Conservation (phyloP, 2,797 vertebrate genomes). For the Leptatherina wallacei region DNA sequence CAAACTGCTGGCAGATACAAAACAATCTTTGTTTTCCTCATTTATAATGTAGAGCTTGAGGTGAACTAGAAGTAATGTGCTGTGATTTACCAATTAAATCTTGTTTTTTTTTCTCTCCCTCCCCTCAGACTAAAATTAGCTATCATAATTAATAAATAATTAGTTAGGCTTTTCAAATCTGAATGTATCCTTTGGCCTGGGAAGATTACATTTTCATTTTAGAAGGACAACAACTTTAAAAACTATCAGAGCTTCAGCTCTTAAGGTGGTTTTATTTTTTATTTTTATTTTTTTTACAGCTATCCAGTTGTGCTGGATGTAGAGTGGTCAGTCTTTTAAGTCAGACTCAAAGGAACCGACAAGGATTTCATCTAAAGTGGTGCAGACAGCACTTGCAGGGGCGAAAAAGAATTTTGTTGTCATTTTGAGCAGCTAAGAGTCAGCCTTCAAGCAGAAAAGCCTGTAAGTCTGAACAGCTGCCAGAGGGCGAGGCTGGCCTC, state of each 20-base stretch:
- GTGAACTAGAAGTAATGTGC: constrained; percentile 37
- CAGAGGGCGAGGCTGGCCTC: constrained; percentile 49
- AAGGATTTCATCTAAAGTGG: constrained; percentile 53
- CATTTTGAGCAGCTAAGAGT: constrained; percentile 51
- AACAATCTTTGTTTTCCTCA: constrained; percentile 19
- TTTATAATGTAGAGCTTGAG: constrained; percentile 35
- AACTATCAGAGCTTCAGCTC: constrained; percentile 16
- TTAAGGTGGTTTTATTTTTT: too few species aligned
- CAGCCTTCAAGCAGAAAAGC: constrained; percentile 44
- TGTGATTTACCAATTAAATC: constrained; percentile 38
- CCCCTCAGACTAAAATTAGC: constrained; percentile 40
- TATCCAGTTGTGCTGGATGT: constrained; percentile 18
- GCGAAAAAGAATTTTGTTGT: constrained; percentile 41
- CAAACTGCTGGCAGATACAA: constrained; percentile 8
- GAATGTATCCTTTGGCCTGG: constrained; percentile 23
- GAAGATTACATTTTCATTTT: constrained; percentile 39
- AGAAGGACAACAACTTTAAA: constrained; percentile 31
- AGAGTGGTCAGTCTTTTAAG: constrained; percentile 47
- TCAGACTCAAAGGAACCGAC: constrained; percentile 35
- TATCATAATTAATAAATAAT: constrained; percentile 50
- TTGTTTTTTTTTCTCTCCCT: constrained; percentile 4
- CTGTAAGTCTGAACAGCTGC: constrained; percentile 44
- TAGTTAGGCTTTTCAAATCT: constrained; percentile 34
- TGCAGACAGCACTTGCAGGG: constrained; percentile 44
- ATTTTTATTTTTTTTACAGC: background rate